Evolutionary conservation across 2,797 vertebrate genomes (phyloP).

Genomic region (Decapterus maruadsi): DNA sequence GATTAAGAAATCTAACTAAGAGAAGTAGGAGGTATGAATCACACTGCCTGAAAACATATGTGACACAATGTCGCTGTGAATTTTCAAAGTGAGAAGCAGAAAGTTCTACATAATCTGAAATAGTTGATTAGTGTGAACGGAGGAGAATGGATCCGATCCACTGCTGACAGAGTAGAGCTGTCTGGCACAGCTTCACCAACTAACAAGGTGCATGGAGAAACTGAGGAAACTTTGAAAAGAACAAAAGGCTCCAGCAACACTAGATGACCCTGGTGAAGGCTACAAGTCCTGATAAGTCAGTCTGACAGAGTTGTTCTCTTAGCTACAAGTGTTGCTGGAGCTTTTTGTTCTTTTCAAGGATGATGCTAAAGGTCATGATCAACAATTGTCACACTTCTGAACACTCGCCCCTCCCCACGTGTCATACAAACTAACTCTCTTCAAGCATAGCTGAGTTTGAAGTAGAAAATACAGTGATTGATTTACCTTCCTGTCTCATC

Average conservation of each 20-base stretch:
- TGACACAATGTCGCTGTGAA: not conserved
- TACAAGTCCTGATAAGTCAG: too few species aligned
- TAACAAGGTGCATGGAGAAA: too few species aligned
- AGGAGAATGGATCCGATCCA: not conserved
- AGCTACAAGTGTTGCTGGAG: too few species aligned
- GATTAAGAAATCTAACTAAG: not conserved
- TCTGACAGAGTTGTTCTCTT: too few species aligned
- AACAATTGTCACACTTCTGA: not conserved
- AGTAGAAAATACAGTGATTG: not conserved
- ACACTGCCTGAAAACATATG: conserved; percentile 17
- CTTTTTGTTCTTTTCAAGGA: too few species aligned
- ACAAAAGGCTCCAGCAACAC: too few species aligned
- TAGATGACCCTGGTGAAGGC: too few species aligned
- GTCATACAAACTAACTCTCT: not conserved
- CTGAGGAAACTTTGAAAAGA: too few species aligned
- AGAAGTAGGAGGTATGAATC: conserved; percentile 18
- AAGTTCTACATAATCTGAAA: not conserved
- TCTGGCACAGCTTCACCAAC: too few species aligned
- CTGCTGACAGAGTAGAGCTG: not conserved
- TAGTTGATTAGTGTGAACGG: not conserved
- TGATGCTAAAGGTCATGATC: not conserved
- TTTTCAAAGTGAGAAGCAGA: not conserved
- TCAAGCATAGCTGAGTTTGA: not conserved
- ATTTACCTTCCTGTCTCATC: not conserved
- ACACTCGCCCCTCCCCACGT: not conserved